Evolutionary conservation across 2,888 invertebrate genomes (phyloP).

Genomic region (Psylliodes chrysocephalus): DNA sequence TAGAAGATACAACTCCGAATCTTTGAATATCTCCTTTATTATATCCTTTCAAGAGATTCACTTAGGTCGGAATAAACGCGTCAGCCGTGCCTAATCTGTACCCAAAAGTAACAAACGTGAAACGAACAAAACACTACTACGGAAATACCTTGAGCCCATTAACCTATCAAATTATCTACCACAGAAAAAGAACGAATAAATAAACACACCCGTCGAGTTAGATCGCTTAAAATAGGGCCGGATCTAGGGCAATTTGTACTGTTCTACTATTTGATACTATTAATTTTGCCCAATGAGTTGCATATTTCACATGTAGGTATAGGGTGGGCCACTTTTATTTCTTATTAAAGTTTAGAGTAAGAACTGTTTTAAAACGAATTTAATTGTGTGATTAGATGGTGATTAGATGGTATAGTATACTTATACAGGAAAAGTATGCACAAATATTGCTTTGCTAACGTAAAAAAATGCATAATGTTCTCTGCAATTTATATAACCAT

Average conservation of each 20-base stretch:
- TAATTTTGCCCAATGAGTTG: no score
- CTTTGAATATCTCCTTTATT: not conserved
- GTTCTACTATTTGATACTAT: no score
- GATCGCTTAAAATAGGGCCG: not conserved
- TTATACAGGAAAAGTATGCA: no score
- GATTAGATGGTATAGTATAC: no score
- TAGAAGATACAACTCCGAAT: not conserved
- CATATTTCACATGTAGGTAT: no score
- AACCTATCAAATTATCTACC: conserved; percentile 19
- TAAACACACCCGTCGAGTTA: conserved; percentile 9
- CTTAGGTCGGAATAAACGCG: conserved; percentile 6
- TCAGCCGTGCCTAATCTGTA: conserved; percentile 19
- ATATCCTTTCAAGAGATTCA: conserved; percentile 6
- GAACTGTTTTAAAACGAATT: no score
- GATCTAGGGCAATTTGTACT: not conserved
- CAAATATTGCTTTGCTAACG: no score
- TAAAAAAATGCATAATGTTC: no score
- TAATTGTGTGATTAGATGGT: no score
- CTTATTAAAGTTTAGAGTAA: no score
- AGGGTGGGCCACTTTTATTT: no score
- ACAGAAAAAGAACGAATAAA: conserved; percentile 21
- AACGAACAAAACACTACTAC: conserved; percentile 14
- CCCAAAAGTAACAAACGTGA: conserved; percentile 9
- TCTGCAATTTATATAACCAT: no score
- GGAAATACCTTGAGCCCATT: conserved; percentile 23